Base-by-base conservation (phyloP, 2,888 invertebrate genomes). In the Brachylomia viminalis region DNA sequence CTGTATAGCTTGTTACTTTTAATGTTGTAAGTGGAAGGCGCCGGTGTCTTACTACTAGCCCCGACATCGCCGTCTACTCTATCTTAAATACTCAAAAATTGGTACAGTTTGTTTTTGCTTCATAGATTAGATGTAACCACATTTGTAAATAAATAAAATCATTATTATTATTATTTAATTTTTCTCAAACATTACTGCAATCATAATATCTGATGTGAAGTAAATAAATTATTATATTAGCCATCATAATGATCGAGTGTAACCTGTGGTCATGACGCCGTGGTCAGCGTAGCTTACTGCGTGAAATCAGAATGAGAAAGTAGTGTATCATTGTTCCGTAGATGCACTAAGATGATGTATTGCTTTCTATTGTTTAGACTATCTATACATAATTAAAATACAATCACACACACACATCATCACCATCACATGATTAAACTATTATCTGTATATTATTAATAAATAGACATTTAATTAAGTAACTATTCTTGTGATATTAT, bases 271-370 rank as follows among this genome's bases (percentile, higher is more conserved):
- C 69, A 68, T 20, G 30, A 59, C 42, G 38, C 66, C 52, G 82
- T 73, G 85, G 85, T 82, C 86, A 79, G 72, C 47, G 72, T 61
- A 67, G 75, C 79, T 78, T 74, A 82, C 72, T 64, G 76, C 74
- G 80, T 76, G 79, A 81, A 80, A 84, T 72, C 80, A 79, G 67
- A 82, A 88, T 84, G 87, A 81, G 86, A 86, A 86, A 86, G 86
- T 78, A 47, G 67, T 74, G 61, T 74, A 79, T 79, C 82, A 76
- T 77, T 83, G 80, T 83, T 79, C 75, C 69, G 13, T 56, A 15
- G 68, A 75, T 64, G 75, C 30, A 70, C 64, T 56, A 62, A 76
- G 58, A 79, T 67, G 65, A 33, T 79, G 72, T 74, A n/a, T 80
- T 80, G 79, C 82, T 86, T 84, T 84, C 86, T 77, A 80, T 82